phyloP scores from a whole-genome alignment of 2,113 vertebrate species.

The Argyrosomus japonicus region DNA sequence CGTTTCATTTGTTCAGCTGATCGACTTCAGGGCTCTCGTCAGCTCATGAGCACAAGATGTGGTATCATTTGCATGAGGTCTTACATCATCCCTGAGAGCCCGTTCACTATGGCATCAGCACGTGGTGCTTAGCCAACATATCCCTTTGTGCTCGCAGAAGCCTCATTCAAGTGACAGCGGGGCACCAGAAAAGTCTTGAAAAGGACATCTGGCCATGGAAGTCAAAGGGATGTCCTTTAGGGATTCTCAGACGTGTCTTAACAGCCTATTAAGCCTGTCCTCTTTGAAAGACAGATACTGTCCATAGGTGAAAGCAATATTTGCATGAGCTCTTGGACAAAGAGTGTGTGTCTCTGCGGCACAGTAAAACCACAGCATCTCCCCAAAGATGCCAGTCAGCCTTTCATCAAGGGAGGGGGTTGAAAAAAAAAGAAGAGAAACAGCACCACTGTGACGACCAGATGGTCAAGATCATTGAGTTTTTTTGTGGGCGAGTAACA shows the following conservation, averaged over 20 bases:
- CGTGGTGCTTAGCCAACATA: slow-evolving; percentile 74
- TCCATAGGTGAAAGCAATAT: slow-evolving; percentile 66
- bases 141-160: slow-evolving; percentile 74
- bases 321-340: slow-evolving; percentile 62
- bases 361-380: slow-evolving; percentile 56
- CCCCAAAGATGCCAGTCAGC: slow-evolving; percentile 61
- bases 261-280: slow-evolving; percentile 52
- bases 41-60: slow-evolving; percentile 53
- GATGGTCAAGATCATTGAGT: slow-evolving; percentile 80
- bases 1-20: slow-evolving; percentile 49
- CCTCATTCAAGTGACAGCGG: slow-evolving; percentile 69
- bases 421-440: slow-evolving; percentile 6
- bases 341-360: slow-evolving; percentile 52
- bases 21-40: slow-evolving; percentile 34
- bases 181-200: slow-evolving; percentile 71
- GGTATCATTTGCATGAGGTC: slow-evolving; percentile 75
- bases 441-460: slow-evolving; percentile 65
- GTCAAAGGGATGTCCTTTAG: slow-evolving; percentile 71
- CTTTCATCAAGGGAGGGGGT: slow-evolving; percentile 46
- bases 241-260: slow-evolving; percentile 60
- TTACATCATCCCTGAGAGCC: slow-evolving; percentile 76
- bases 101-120: slow-evolving; percentile 71
- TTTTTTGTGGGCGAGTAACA: slow-evolving; percentile 70
- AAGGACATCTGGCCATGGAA: slow-evolving; percentile 76
- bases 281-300: slow-evolving; percentile 58